Base-by-base conservation (phyloP, 2,113 vertebrate genomes). In the Peromyscus maniculatus region DNA sequence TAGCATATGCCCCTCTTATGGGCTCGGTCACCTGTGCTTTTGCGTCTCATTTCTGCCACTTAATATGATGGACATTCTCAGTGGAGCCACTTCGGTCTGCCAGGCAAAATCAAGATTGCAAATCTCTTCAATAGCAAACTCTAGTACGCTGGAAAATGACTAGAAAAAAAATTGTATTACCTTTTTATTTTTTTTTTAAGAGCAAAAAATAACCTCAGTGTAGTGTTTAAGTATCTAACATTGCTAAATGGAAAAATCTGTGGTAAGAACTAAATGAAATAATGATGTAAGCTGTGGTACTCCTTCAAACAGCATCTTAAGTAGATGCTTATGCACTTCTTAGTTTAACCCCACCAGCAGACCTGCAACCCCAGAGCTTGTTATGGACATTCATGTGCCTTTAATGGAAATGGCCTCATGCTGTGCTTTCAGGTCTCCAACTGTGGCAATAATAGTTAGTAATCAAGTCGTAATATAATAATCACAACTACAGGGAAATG, bases 191-290 rank as follows among this genome's bases (percentile, higher is more conserved):
- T 36, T 90, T 59, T 91, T 80, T 52, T 52, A 26, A 77, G 19
- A 95, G 66, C 46, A 95, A 5, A 62, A 66, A 96, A 95, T 89
- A 96, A 92, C 46, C 78, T 96, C 19, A 62, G 24, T 95, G 67
- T 66, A 43, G 9, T 93, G 75, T 95, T 91, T 95, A 95, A 97
- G 72, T 84, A 62, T 82, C 83, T 91, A 78, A 92, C 90, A 87
- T 86, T 92, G 71, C 93, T 91, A 87, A 95, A 97, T 96, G 89
- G 94, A 97, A 97, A 97, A 36, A 59, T 90, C 74, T n/a, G 46
- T 86, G 78, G 36, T 94, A 86, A 31, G 96, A 93, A 94, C 57
- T 71, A 95, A 97, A 97, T 95, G 95, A 97, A 96, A 97, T 94
- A 95, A 97, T 93, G 69, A 94, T 94, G 79, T 77, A 79, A 91